Percentiles rank a stretch among this genome's conserved stretches.
Evolutionary conservation across 2,113 vertebrate genomes (phyloP).

Genomic region (Hemibagrus wyckioides): DNA sequence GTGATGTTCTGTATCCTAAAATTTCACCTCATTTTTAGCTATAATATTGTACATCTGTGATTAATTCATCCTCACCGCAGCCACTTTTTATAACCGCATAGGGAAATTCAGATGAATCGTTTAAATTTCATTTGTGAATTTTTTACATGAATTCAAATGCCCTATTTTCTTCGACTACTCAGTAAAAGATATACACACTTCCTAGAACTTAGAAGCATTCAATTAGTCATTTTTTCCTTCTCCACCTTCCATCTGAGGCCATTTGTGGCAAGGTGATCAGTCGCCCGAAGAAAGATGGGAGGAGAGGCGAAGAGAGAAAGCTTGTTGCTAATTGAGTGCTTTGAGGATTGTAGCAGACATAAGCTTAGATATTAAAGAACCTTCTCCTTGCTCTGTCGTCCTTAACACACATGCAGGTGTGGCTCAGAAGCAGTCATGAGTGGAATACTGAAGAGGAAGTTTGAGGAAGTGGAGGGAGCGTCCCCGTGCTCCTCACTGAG

Average conservation of each 20-base stretch:
- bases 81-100: conserved; percentile 11
- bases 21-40: conserved; percentile 31
- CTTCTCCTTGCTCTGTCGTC: conserved; percentile 56
- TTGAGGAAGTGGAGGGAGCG: conserved; percentile 96
- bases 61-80: conserved; percentile 39
- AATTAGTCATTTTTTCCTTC: conserved; percentile 69
- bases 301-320: background rate
- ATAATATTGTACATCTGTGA: conserved; percentile 17
- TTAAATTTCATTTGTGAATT: too few relatives aligned
- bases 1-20: background rate
- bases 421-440: conserved; percentile 82
- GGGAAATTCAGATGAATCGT: conserved; percentile 25
- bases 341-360: conserved; percentile 62
- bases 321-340: conserved; percentile 68
- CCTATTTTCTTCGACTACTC: conserved; percentile 40
- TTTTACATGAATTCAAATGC: background rate
- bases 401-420: conserved; percentile 60
- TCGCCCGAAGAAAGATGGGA: conserved; percentile 60
- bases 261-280: conserved; percentile 70
- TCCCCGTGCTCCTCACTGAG: conserved; percentile 92
- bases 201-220: conserved; percentile 60
- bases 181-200: conserved; percentile 63
- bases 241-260: conserved; percentile 60
- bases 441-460: conserved; percentile 96
- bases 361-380: conserved; percentile 67